Base-by-base conservation (phyloP, 1,140 invertebrate species). In the Oryctes rhinoceros region DNA sequence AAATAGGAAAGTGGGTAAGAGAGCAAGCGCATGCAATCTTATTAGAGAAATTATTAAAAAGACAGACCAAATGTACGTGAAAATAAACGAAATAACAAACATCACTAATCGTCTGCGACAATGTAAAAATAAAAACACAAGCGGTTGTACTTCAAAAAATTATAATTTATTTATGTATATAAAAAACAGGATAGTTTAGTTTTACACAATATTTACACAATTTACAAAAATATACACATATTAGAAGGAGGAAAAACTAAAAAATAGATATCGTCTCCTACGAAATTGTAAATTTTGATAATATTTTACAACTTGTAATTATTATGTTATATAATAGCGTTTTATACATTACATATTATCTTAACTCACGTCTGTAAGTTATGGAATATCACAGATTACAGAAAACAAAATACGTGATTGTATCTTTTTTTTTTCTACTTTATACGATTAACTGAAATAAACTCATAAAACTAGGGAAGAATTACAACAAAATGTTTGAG, bases 151-250 rank as follows among this genome's bases (percentile, higher is more conserved):
- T 76, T 76, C 47, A 76, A 76, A 76, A 76, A 76, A 76, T 49
- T 44, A 76, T 76, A 76, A 76, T 76, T 76, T 76, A 76, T 76
- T 76, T n/a, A 76, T 76, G 13, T 76, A 76, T 47, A 76, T 49
- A 76, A 76, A 74, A 39, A 76, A 76, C 47, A 71, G 65, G 65
- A 35, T 37, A 71, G 18, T 71, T 71, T 76, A 47, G 47, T 47
- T 47, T 76, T 76, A 76, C 75, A 76, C 15, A 49, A 20, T 76
- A 76, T 76, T 76, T 76, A 76, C 65, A 71, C 71, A 48, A 44
- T 76, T 30, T 76, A 76, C 75, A 76, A 76, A 76, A 76, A 76
- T 76, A 48, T 76, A 76, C 75, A 76, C 35, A 71, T 71, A 71
- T 30, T 71, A 71, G 35, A 37, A 71, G 35, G 65, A 30, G 65